Evolutionary conservation across 2,888 invertebrate species (phyloP).

Genomic region (Diarsia brunnea): DNA sequence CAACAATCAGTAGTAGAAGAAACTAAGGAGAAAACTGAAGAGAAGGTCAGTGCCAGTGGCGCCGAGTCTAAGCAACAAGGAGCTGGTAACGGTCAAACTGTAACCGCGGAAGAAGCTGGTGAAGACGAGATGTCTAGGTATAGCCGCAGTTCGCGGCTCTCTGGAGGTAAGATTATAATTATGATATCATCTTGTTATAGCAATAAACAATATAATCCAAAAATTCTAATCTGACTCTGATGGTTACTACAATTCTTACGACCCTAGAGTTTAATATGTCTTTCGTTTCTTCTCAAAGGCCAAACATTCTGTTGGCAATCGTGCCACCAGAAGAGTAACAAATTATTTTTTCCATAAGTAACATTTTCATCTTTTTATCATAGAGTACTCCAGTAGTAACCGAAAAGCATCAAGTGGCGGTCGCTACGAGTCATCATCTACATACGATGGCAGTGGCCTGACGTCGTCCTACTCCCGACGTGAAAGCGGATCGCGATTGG

Average conservation of each 20-base stretch:
- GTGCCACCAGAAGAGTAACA: background rate
- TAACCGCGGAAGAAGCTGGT: slow-evolving; percentile 80
- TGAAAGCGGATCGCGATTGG: slow-evolving; percentile 83
- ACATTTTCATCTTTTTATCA: background rate
- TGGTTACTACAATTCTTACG: background rate
- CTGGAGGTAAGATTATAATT: slow-evolving; percentile 88
- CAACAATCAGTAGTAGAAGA: slow-evolving; percentile 68
- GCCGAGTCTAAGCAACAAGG: slow-evolving; percentile 66
- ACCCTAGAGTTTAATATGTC: background rate
- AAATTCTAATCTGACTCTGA: no score
- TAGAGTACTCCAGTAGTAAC: slow-evolving; percentile 87
- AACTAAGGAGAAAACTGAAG: slow-evolving; percentile 52
- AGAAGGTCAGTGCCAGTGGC: slow-evolving; percentile 69
- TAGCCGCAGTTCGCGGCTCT: slow-evolving; percentile 91
- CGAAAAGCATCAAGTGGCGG: slow-evolving; percentile 82
- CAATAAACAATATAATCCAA: no score
- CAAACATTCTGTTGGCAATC: background rate
- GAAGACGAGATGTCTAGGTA: slow-evolving; percentile 91
- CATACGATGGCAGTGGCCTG: slow-evolving; percentile 78
- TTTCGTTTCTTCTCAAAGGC: background rate
- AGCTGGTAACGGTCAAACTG: slow-evolving; percentile 82
- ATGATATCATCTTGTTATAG: no score
- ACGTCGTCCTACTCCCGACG: slow-evolving; percentile 82
- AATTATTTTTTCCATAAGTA: background rate
- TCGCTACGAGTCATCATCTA: slow-evolving; percentile 84